Evolutionary conservation across 2,797 vertebrate species (phyloP).

Genomic region (Caiman crocodilus): DNA sequence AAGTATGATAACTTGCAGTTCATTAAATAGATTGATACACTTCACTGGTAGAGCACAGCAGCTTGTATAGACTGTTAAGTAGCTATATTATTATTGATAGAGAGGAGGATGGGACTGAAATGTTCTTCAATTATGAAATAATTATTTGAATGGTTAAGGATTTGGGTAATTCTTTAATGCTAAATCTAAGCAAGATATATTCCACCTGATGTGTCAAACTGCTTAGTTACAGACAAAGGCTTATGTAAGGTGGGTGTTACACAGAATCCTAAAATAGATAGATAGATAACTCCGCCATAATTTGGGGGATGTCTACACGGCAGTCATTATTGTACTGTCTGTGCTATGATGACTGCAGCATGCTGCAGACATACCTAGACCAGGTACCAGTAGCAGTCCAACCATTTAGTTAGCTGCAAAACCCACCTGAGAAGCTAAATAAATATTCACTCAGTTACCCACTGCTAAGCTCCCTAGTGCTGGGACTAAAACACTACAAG

Average conservation of each 20-base stretch:
- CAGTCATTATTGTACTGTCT: background rate
- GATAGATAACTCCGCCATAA: background rate
- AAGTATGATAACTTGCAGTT: background rate
- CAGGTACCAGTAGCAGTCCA: too few species aligned
- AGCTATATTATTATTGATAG: background rate
- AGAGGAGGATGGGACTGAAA: conserved; percentile 26
- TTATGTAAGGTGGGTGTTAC: conserved; percentile 66
- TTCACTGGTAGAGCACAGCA: conserved; percentile 13
- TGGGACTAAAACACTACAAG: too few species aligned
- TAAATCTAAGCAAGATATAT: background rate
- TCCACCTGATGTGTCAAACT: conserved; percentile 47
- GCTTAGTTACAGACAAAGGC: conserved; percentile 51
- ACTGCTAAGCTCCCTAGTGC: too few species aligned
- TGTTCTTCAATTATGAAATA: background rate
- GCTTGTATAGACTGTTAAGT: background rate
- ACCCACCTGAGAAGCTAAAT: too few species aligned
- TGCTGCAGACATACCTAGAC: too few species aligned
- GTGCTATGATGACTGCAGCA: too few species aligned
- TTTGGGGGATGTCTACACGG: background rate
- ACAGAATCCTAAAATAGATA: conserved; percentile 61
- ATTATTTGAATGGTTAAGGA: conserved; percentile 44
- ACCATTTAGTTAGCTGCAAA: too few species aligned
- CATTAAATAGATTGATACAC: accelerated
- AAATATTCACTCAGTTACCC: too few species aligned
- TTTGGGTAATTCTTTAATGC: background rate